These are phyloP conservation scores for Dicentrarchus labrax DNA, from an alignment of 2,113 vertebrate genomes.

Conservation along the genomic window DNA sequence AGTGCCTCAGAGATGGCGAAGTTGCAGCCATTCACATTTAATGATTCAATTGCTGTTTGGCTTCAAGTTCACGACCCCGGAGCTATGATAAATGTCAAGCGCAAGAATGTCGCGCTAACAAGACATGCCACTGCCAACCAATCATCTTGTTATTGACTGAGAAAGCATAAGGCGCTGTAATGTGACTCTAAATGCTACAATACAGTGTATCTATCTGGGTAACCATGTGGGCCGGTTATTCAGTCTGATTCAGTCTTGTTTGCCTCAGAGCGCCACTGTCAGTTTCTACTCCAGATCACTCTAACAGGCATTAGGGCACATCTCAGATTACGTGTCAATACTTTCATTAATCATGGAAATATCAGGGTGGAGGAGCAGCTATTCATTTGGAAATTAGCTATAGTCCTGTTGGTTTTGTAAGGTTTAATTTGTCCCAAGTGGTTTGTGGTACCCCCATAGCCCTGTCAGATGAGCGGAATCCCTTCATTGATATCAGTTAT, in stretches of 20 bases:
- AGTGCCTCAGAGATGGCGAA: constrained; percentile 64
- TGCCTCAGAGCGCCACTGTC: constrained; percentile 39
- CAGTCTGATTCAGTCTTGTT: constrained; percentile 23
- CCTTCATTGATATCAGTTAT: neutral
- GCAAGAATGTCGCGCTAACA: constrained; percentile 75
- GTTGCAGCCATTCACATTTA: constrained; percentile 72
- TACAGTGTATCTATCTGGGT: constrained; percentile 44
- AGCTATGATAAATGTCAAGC: constrained; percentile 85
- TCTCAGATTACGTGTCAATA: constrained; percentile 25
- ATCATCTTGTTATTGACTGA: constrained; percentile 77
- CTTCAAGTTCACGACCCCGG: constrained; percentile 75
- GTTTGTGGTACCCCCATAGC: too few relatives aligned
- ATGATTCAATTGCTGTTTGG: constrained; percentile 75
- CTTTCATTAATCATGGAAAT: constrained; percentile 39
- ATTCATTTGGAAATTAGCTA: neutral
- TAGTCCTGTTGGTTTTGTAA: neutral
- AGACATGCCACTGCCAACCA: constrained; percentile 75
- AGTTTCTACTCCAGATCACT: constrained; percentile 32
- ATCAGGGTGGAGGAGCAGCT: neutral
- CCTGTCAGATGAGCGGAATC: neutral
- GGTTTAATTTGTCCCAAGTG: neutral
- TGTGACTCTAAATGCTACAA: constrained; percentile 69
- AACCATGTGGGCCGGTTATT: constrained; percentile 52
- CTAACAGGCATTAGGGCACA: constrained; percentile 4
- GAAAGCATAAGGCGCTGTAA: constrained; percentile 67